phyloP scores from a whole-genome alignment of 2,113 vertebrate species.

The Potamarius usumacintae region DNA sequence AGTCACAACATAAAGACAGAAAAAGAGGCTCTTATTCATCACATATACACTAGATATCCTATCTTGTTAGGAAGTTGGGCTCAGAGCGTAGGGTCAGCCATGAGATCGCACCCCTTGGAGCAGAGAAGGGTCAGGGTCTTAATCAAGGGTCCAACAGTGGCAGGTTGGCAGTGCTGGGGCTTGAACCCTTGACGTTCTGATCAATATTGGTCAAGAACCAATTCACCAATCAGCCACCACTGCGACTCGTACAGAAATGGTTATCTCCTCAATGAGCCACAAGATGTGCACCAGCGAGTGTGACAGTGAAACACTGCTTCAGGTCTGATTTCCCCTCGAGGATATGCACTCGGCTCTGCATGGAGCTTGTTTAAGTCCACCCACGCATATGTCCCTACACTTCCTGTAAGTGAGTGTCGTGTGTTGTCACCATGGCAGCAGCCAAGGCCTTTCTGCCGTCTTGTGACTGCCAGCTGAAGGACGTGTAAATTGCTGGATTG shows the following conservation, averaged over 20 bases:
- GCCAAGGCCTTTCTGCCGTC: conserved; percentile 43
- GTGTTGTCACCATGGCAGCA: conserved; percentile 42
- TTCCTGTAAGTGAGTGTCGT: conserved; percentile 2
- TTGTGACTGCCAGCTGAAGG: conserved; percentile 28
- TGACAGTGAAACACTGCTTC: neutral
- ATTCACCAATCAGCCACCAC: neutral
- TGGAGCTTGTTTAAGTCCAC: conserved; percentile 28
- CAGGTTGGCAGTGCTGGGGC: neutral
- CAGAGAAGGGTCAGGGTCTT: neutral
- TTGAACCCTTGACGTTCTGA: neutral
- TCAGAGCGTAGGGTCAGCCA: neutral
- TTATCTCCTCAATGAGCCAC: neutral
- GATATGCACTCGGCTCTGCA: conserved; percentile 21
- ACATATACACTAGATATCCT: neutral
- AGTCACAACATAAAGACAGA: neutral
- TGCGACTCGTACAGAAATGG: neutral
- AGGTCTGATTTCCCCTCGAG: neutral
- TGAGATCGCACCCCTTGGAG: neutral
- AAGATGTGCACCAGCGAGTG: neutral
- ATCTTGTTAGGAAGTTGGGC: neutral
- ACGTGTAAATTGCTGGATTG: conserved; percentile 24
- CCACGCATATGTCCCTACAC: neutral
- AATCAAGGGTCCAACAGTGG: neutral
- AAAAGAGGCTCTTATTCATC: neutral
- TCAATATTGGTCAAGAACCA: neutral